Percentiles rank a stretch among this genome's conserved stretches.
phyloP scores from a whole-genome alignment of 1,140 invertebrate genomes.

The Periplaneta americana region DNA sequence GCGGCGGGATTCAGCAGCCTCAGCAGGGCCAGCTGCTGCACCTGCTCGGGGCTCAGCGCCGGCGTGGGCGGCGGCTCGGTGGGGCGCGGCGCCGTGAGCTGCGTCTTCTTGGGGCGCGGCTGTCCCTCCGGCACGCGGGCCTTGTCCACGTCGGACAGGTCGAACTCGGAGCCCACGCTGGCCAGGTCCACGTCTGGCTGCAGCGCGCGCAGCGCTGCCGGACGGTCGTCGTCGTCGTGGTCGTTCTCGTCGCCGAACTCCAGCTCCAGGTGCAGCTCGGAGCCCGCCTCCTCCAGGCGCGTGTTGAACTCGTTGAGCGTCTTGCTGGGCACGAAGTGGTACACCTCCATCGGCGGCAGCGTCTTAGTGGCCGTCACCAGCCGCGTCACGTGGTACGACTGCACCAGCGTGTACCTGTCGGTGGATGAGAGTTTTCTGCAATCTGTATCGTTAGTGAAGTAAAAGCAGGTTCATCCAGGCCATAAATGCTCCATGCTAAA shows the following conservation, averaged over 20 bases:
- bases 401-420: constrained; percentile 62
- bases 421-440: constrained; percentile 25
- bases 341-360: constrained; percentile 76
- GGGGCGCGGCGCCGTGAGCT: constrained; percentile 26
- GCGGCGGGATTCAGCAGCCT: constrained; percentile 64
- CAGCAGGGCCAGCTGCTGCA: constrained; percentile 66
- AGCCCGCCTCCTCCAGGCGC: constrained; percentile 78
- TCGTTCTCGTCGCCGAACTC: constrained; percentile 78
- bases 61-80: constrained; percentile 34
- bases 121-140: constrained; percentile 44
- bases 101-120: constrained; percentile 50
- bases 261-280: constrained; percentile 75
- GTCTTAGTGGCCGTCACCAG: constrained; percentile 84
- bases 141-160: constrained; percentile 62
- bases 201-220: constrained; percentile 36
- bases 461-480: too few species aligned
- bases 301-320: constrained; percentile 85
- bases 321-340: constrained; percentile 80
- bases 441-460: too few species aligned
- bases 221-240: constrained; percentile 53
- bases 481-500: too few species aligned
- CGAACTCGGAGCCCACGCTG: constrained; percentile 60
- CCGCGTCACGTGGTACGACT: constrained; percentile 81
- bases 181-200: constrained; percentile 56
- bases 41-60: constrained; percentile 59